Percentiles rank a stretch among this genome's conserved stretches.
These are phyloP conservation scores for Spilosoma lubricipeda DNA, from an alignment of 2,888 invertebrate genomes.

Conservation along the genomic window DNA sequence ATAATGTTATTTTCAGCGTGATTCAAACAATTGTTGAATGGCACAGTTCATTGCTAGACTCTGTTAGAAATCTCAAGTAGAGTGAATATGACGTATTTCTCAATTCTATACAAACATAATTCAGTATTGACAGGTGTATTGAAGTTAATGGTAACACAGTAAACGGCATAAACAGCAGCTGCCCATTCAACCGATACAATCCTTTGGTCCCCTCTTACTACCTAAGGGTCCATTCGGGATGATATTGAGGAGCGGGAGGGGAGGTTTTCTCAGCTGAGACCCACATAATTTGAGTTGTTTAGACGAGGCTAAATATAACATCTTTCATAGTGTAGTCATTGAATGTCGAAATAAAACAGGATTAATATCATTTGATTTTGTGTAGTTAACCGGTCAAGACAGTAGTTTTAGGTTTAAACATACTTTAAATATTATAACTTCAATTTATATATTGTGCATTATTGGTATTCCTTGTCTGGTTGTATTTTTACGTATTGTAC, in stretches of 20 bases:
- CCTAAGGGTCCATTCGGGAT: slow-evolving; percentile 13
- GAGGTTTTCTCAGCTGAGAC: slow-evolving; percentile 18
- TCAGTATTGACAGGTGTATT: slow-evolving; percentile 2
- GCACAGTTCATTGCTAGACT: background rate
- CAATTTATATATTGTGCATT: too few relatives aligned
- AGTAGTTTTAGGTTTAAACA: too few relatives aligned
- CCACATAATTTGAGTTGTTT: slow-evolving; percentile 11
- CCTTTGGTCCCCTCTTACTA: slow-evolving; percentile 14
- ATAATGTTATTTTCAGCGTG: too few relatives aligned
- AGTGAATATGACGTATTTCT: background rate
- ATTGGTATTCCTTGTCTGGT: too few relatives aligned
- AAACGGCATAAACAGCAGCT: slow-evolving; percentile 17
- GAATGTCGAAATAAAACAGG: background rate
- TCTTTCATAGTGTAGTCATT: background rate
- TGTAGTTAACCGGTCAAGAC: too few relatives aligned
- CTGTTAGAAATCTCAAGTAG: too few relatives aligned
- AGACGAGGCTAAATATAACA: background rate
- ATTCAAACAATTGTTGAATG: background rate
- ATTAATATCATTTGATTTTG: too few relatives aligned
- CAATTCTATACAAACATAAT: background rate
- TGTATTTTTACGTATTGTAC: too few relatives aligned
- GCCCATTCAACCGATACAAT: slow-evolving; percentile 10
- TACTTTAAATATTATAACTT: too few relatives aligned
- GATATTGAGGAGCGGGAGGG: slow-evolving; percentile 5
- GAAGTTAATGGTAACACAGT: slow-evolving; percentile 8